phyloP scores from a whole-genome alignment of 2,113 vertebrate genomes.

The Lagopus muta region DNA sequence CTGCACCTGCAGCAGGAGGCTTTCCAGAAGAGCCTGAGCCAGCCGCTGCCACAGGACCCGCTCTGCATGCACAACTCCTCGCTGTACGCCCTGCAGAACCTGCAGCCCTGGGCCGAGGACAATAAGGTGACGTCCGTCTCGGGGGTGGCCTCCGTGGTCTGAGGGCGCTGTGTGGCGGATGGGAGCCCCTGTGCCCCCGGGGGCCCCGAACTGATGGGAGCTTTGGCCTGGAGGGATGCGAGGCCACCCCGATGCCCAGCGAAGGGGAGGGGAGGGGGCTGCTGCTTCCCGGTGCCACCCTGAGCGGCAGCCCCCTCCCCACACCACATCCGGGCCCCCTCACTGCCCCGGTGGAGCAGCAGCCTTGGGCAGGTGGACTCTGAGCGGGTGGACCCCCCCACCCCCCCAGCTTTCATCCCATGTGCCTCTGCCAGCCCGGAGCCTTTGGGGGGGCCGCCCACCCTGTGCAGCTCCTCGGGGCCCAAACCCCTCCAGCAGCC shows the following conservation, averaged over 20 bases:
- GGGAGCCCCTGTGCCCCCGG: background rate
- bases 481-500: background rate
- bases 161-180: constrained; percentile 52
- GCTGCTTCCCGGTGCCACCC: background rate
- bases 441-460: background rate
- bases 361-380: background rate
- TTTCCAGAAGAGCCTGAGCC: constrained; percentile 92
- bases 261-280: background rate
- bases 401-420: background rate
- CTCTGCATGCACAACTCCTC: constrained; percentile 98
- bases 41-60: constrained; percentile 92
- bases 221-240: background rate
- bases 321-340: background rate
- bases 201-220: background rate
- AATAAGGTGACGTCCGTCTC: constrained; percentile 95
- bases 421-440: background rate
- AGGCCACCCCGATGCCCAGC: accelerated
- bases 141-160: constrained; percentile 91
- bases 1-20: constrained; percentile 97
- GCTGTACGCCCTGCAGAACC: constrained; percentile 95
- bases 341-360: accelerated
- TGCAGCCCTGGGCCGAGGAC: constrained; percentile 98
- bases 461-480: accelerated
- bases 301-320: background rate
- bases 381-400: background rate